Evolutionary conservation across 2,888 invertebrate genomes (phyloP), one percentile per base, ranked within the genome.

Genomic region (Schrankia costaestrigalis): DNA sequence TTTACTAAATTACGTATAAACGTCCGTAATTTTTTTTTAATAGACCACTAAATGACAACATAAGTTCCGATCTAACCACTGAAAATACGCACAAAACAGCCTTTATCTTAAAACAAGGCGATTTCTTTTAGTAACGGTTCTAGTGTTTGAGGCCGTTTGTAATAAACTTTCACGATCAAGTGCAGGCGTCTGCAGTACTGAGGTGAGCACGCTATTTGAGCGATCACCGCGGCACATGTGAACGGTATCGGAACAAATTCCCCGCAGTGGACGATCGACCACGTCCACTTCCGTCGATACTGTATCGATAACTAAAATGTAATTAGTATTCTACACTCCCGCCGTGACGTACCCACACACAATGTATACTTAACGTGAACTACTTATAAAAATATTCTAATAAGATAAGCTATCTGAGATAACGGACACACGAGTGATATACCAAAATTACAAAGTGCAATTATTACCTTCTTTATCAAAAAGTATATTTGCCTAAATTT

Each of bases 121-220:
- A 76, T 74, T 78, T 75, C 75, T 79, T 79, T 78, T 76, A 73
- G 63, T 78, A 83, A 83, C 83, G 78, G 82, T 80, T 69, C 60
- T 63, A 74, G 65, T 67, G 66, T 82, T 79, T 75, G 75, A 80
- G 81, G 83, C 78, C 82, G 77, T 71, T 68, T 69, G 70, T 78
- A 78, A 73, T 71, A 78, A 74, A 85, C 82, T 85, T 85, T 86
- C 85, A 84, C 85, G 82, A 79, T 80, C 77, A 82, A 79, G 77
- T 80, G 78, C 77, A 79, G 66, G 63, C 69, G 70, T 66, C 67
- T 71, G 71, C 71, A 66, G 60, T 62, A 63, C 64, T 43, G 57
- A 13, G 66, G 63, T 52, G 60, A 58, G 65, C 77, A 76, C 76
- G 75, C 76, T 75, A 78, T 70, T 66, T 68, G 57, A 61, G 58